Conservation (phyloP, 2,113 vertebrate genomes). For the Platysternon megacephalum region DNA sequence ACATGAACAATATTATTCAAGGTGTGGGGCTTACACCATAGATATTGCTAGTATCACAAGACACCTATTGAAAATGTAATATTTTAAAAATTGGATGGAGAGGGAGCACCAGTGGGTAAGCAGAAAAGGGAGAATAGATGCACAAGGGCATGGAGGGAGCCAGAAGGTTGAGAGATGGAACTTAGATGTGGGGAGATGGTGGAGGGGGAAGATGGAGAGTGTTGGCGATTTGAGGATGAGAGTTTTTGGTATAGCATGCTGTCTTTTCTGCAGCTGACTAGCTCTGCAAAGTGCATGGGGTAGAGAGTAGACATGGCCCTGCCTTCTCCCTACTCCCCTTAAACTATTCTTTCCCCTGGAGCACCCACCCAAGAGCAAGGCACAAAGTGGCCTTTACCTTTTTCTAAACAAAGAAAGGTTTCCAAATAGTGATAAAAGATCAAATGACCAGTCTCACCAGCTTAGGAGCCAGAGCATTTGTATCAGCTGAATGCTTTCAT, state of each 20-base stretch:
- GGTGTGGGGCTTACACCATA: not conserved
- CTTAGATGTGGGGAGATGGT: not conserved
- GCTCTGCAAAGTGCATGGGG: not conserved
- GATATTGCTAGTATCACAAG: not conserved
- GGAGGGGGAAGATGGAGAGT: not conserved
- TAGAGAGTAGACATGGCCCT: no score
- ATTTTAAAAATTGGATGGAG: not conserved
- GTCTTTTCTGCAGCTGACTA: not conserved
- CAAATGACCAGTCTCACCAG: no score
- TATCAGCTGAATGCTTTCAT: no score
- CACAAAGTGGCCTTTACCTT: no score
- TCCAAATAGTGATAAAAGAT: no score
- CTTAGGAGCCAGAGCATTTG: no score
- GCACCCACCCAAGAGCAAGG: no score
- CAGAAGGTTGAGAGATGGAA: not conserved
- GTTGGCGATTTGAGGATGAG: not conserved
- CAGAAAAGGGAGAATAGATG: not conserved
- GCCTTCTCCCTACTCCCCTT: no score
- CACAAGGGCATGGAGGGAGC: not conserved
- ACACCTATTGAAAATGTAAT: not conserved
- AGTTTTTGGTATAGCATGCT: not conserved
- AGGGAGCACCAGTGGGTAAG: not conserved
- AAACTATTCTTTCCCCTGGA: no score
- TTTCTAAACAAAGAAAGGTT: no score
- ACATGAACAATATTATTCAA: not conserved